Conservation (phyloP, 1,140 invertebrate genomes). For the Panulirus ornatus region DNA sequence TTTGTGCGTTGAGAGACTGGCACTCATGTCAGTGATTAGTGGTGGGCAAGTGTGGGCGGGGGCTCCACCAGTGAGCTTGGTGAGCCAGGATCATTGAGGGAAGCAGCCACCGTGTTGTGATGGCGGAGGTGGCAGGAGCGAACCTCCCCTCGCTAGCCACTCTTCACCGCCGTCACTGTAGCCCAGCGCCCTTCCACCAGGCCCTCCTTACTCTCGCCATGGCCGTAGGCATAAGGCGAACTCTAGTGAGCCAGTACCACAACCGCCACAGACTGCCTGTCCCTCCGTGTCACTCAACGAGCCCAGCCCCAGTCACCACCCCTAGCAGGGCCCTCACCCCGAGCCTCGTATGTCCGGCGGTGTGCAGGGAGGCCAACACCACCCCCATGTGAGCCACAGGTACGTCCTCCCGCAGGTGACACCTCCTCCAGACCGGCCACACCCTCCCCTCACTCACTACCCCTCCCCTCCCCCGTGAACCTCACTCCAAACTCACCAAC, state of each 20-base stretch:
- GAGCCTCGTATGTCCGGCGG: conserved; percentile 26
- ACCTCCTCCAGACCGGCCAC: too few species aligned
- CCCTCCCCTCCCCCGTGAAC: background rate
- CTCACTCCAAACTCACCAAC: background rate
- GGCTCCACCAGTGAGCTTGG: background rate
- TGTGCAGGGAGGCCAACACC: conserved; percentile 41
- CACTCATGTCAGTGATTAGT: conserved; percentile 23
- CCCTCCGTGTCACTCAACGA: conserved; percentile 13
- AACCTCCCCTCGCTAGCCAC: conserved; percentile 46
- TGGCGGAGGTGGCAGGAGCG: conserved; percentile 41
- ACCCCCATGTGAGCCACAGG: conserved; percentile 49
- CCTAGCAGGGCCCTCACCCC: conserved; percentile 21
- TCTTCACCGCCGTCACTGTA: conserved; percentile 19
- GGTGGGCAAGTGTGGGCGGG: conserved; percentile 16
- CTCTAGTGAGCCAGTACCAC: conserved; percentile 32
- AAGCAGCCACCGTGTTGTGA: conserved; percentile 33
- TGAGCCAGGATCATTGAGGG: conserved; percentile 31
- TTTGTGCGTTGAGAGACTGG: conserved; percentile 38
- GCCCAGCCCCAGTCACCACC: conserved; percentile 25
- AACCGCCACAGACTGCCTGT: conserved; percentile 32
- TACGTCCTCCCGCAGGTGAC: background rate
- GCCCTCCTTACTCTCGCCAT: conserved; percentile 38
- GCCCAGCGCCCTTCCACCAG: conserved; percentile 25
- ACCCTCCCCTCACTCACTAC: background rate
- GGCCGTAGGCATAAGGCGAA: conserved; percentile 44